These are phyloP conservation scores for Pitta sordida DNA, from an alignment of 2,113 vertebrate genomes.

Conservation along the genomic window DNA sequence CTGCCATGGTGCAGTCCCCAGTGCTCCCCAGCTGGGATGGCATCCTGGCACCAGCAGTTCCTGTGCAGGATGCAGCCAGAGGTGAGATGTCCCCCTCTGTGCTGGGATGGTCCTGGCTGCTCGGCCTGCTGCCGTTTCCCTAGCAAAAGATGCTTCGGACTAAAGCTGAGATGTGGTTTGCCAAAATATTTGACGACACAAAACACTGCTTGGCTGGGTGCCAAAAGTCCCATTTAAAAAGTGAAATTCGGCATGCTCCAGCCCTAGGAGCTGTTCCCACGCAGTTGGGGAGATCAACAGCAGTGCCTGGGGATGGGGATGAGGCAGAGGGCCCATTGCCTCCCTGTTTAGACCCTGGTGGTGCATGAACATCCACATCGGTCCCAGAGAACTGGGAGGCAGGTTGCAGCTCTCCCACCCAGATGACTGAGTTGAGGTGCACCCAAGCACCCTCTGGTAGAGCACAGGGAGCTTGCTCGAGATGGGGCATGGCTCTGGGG, in stretches of 20 bases:
- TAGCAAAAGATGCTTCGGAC: conserved; percentile 11
- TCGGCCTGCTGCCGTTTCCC: not conserved
- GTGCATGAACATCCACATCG: not conserved
- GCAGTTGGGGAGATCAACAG: not conserved
- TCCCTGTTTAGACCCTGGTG: not conserved
- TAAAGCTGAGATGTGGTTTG: conserved; percentile 47
- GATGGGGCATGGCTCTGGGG: not conserved
- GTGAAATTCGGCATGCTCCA: conserved; percentile 18
- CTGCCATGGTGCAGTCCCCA: not conserved
- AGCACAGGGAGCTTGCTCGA: fast-evolving
- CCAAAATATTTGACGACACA: conserved; percentile 68
- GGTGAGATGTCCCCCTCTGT: fast-evolving
- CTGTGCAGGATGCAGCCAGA: fast-evolving
- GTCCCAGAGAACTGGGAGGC: fast-evolving
- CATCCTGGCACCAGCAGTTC: not conserved
- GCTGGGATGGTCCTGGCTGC: not conserved
- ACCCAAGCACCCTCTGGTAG: not conserved
- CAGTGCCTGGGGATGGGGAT: fast-evolving
- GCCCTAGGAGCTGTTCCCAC: not conserved
- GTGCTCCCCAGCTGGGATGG: not conserved
- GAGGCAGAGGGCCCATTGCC: not conserved
- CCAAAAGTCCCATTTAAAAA: conserved; percentile 43
- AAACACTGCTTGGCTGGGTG: not conserved
- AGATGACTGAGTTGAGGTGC: not conserved
- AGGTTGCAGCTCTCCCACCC: not conserved